Conservation (phyloP, 2,797 vertebrate genomes). For the Catamblyrhynchus diadema region DNA sequence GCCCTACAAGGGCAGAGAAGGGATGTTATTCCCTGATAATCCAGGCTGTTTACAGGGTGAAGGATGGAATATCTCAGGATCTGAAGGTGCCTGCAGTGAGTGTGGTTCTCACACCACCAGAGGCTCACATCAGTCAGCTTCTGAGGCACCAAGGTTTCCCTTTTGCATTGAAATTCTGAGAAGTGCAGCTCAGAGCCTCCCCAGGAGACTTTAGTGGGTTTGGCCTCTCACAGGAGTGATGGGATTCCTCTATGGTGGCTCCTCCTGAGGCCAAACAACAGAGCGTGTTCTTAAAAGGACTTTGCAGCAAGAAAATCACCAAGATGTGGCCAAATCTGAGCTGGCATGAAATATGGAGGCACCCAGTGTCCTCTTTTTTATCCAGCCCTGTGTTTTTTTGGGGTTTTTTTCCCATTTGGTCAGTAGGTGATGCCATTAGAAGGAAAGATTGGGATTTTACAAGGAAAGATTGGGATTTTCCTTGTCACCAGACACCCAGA, state of each 20-base stretch:
- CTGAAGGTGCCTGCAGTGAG: not conserved
- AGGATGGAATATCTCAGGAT: not conserved
- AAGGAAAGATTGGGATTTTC: not conserved
- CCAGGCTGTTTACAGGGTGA: fast-evolving
- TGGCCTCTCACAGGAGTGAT: fast-evolving
- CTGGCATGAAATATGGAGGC: not conserved
- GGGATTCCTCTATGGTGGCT: not conserved
- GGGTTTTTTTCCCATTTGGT: not conserved
- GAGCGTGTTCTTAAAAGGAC: fast-evolving
- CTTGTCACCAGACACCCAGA: not conserved
- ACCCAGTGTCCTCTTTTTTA: not conserved
- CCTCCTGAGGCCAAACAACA: fast-evolving
- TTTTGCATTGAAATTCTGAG: not conserved
- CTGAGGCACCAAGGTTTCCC: not conserved
- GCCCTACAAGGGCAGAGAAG: not conserved
- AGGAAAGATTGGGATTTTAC: not conserved
- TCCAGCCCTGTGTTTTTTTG: not conserved
- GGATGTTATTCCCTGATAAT: not conserved
- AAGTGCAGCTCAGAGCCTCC: not conserved
- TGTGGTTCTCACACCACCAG: not conserved
- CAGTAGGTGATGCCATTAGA: not conserved
- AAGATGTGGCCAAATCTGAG: fast-evolving
- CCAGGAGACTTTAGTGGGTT: fast-evolving
- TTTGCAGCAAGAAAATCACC: not conserved
- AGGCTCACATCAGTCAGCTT: not conserved